These are phyloP conservation scores for Drosophila borborema DNA, from an alignment of 2,888 invertebrate genomes.

Conservation along the genomic window DNA sequence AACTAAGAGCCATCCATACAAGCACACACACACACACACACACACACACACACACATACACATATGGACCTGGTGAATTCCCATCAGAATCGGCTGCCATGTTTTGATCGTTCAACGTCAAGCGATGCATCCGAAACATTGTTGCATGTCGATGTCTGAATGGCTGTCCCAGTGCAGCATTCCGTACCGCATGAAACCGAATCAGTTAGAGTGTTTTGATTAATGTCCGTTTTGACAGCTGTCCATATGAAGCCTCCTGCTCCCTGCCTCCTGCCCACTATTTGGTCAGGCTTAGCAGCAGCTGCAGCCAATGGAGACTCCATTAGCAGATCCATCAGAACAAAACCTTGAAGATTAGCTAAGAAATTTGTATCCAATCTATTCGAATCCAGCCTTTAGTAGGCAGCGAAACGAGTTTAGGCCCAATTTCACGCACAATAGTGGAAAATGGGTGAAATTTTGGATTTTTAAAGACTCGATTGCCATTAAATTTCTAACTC, in stretches of 20 bases:
- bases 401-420: background rate
- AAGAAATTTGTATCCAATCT: constrained; percentile 13
- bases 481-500: background rate
- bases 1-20: constrained; percentile 11
- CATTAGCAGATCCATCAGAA: constrained; percentile 19
- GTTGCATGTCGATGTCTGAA: constrained; percentile 28
- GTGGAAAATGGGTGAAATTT: constrained; percentile 11
- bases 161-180: constrained; percentile 16
- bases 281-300: constrained; percentile 8
- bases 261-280: background rate
- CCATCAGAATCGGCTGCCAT: constrained; percentile 37
- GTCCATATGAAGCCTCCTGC: constrained; percentile 44
- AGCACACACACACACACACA: constrained; percentile 18
- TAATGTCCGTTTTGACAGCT: constrained; percentile 79
- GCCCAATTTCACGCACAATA: constrained; percentile 15
- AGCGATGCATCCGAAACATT: constrained; percentile 15
- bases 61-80: constrained; percentile 15
- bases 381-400: constrained; percentile 1
- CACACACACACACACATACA: background rate
- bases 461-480: background rate
- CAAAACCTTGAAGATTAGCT: background rate
- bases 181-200: constrained; percentile 34
- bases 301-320: background rate
- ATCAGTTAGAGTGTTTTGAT: constrained; percentile 75
- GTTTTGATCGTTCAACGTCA: constrained; percentile 51